Evolutionary conservation across 2,113 vertebrate species (phyloP), one percentile per base, ranked within the genome.

Genomic region (Burhinus bistriatus): DNA sequence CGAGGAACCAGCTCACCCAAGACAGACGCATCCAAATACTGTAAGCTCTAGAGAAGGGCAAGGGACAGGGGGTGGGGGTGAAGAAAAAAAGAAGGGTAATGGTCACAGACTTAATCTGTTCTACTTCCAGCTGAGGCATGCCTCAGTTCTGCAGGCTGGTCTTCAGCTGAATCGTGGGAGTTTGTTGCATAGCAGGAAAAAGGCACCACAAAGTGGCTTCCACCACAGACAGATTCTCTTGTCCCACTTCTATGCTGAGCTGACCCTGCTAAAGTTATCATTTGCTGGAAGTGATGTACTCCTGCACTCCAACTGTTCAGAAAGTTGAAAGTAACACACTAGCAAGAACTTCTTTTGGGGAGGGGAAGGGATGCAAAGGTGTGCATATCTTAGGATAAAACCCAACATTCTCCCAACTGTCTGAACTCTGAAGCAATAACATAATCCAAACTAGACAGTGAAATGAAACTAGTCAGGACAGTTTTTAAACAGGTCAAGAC

Each of bases 11-110:
- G 98, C 61, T 99, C 99, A 51, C 99, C 98, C 12, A 99, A 97
- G 84, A 99, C 99, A 1, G 98, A 99, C 21, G 99, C 98, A 94
- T 99, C 99, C 54, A 99, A 97, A 96, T 99, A 99, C 83, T 99
- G 99, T 97, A 99, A 98, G 98, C 99, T 99, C 99, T 99, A 96
- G 71, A 66, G 69, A 86, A 92, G 97, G 93, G 30, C 61, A 70
- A 94, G 49, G 87, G 71, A 89, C 3, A 9, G 58, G 7, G 47
- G 21, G 4, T 2, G 20, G 9, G 9, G 36, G 9, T 12, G 19
- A 5, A 2, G 9, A 8, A 29, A 18, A 29, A 65, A 23, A 47
- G 2, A 29, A 27, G 51, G 8, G 22, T 69, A 68, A 89, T 12
- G 9, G 14, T 52, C 27, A n/a, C 36, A 80, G 62, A 57, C 22